Base-by-base conservation (phyloP, 2,797 vertebrate genomes). In the Heterohyrax brucei region DNA sequence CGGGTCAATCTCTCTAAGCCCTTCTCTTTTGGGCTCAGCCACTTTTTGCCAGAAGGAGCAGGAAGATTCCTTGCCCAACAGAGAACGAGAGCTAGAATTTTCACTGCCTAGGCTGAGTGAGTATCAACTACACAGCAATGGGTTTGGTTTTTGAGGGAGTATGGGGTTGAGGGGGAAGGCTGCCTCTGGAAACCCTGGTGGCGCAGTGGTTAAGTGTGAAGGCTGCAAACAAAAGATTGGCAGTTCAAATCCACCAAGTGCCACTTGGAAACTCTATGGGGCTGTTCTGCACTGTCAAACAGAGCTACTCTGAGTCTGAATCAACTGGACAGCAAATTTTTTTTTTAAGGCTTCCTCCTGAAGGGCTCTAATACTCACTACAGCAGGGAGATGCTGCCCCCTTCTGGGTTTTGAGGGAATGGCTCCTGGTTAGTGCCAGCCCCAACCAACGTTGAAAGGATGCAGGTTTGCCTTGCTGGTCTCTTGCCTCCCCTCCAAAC, bases 371-470 rank as follows among this genome's bases (percentile, higher is more conserved):
- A 56, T 1, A 56, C 10, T 91, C 64, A 24, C 28, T 22, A 22
- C 3, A 2, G 7, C 46, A 13, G 53, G 46, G 89, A 84, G n/a
- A 68, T 89, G 89, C 96, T 96, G 86, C 77, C 96, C 79, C 46
- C 95, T 95, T 64, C 83, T 95, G 95, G 91, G 6, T 7, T 33
- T n/a, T 0, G 0, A 14, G 19, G 78, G 79, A 70, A 77, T 24
- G 18, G 50, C 64, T 75, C 21, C 0, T 0, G 4, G 16, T 18
- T n/a, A 4, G 26, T 0, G 3, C 79, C 46, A 46, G 70, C 22
- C 30, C 46, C 6, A 3, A 28, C 46, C 6, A 3, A 28, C 16
- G 2, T 3, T 3, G 44, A 50, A 21, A 1, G 0, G 33, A 7
- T 12, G 26, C n/a, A 18, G 18, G 7, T 50, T 86, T 39, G 61